Evolutionary conservation across 2,888 invertebrate genomes (phyloP), one percentile per base, ranked within the genome.

Genomic region (Physocephala rufipes): DNA sequence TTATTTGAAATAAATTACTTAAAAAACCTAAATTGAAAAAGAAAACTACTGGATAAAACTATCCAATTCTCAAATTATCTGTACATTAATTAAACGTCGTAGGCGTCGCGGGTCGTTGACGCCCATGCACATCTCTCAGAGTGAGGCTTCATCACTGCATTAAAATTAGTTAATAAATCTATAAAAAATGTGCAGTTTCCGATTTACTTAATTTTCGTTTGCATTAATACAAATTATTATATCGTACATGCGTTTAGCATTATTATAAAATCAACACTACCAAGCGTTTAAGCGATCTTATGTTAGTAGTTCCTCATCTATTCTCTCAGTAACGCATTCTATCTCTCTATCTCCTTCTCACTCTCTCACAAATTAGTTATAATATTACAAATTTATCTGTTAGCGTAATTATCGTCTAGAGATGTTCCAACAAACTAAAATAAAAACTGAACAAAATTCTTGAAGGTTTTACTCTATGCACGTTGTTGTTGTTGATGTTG

Each of bases 11-110:
- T 15, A 68, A 68, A 61, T 64, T 53, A 61, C 59, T 67, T 53
- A 69, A 73, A 73, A 73, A 70, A 67, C 70, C 71, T 70, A 70
- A 67, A 59, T 58, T 68, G 49, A 71, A 65, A 45, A 51, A 64
- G 5, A 59, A 36, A 59, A 73, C 68, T 58, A 71, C 47, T 71
- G 59, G 5, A 36, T 28, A 15, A 15, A 71, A 58, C 55, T 67
- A 66, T 7, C 4, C 36, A 36, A 58, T 70, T 66, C 67, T 67
- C 63, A 64, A 67, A 67, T 55, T 45, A 70, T 67, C 73, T 70
- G 55, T 69, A 67, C 69, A 67, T 58, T 43, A 73, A 69, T 7
- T 36, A 7, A 36, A 36, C 62, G 63, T 53, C 61, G 45, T 58
- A 61, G 67, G 67, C 43, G 15, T 68, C 45, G 36, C 51, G 68